Percentiles rank a stretch among this genome's conserved stretches.
phyloP scores from a whole-genome alignment of 2,888 invertebrate species.

The Ochlodes sylvanus region DNA sequence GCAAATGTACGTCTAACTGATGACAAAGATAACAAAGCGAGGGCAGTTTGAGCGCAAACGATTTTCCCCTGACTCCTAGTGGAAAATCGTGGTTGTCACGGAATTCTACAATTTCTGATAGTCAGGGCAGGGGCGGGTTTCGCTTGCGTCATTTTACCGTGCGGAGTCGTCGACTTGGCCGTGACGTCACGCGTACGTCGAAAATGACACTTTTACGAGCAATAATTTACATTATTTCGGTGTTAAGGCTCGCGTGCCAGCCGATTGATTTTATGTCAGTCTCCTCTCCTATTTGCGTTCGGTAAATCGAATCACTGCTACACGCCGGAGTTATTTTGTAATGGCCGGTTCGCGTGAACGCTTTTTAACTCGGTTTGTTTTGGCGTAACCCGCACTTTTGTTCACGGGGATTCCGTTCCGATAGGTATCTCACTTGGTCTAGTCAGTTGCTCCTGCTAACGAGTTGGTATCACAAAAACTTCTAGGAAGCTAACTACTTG shows the following conservation, averaged over 20 bases:
- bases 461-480: neutral
- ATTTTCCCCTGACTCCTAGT: slow-evolving; percentile 58
- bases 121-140: slow-evolving; percentile 49
- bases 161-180: slow-evolving; percentile 42
- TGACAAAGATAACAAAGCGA: slow-evolving; percentile 72
- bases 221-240: slow-evolving; percentile 83
- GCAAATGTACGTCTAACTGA: slow-evolving; percentile 68
- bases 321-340: slow-evolving; percentile 78
- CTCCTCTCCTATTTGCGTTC: slow-evolving; percentile 79
- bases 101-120: slow-evolving; percentile 26
- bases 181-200: slow-evolving; percentile 82
- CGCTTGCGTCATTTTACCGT: slow-evolving; percentile 45
- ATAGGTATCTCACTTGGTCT: slow-evolving; percentile 15
- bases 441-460: slow-evolving; percentile 12
- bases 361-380: slow-evolving; percentile 29
- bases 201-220: slow-evolving; percentile 84
- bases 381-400: slow-evolving; percentile 20
- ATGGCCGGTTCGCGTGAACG: slow-evolving; percentile 76
- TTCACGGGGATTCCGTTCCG: slow-evolving; percentile 27
- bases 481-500: too few species aligned
- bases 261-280: slow-evolving; percentile 83
- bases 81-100: slow-evolving; percentile 30
- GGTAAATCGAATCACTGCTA: slow-evolving; percentile 80
- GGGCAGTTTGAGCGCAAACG: slow-evolving; percentile 68
- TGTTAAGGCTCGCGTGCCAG: slow-evolving; percentile 81